Base-by-base conservation (phyloP, 2,888 invertebrate genomes). In the Drosophila yooni region DNA sequence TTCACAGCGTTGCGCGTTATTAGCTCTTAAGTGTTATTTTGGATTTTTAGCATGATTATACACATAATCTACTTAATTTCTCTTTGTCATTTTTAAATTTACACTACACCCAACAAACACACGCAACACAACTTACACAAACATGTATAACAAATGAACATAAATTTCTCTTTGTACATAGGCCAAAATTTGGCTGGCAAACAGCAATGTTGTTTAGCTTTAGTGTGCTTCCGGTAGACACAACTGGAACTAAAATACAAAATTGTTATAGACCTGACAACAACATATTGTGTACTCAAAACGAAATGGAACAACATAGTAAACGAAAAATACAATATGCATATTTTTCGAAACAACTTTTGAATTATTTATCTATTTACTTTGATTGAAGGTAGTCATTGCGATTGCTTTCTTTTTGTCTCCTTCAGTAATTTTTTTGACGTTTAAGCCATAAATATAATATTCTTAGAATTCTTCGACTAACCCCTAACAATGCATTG, bases 1-100 rank as follows among this genome's bases (percentile, higher is more conserved):
- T 79, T 79, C 70, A 73, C 66, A 66, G 48, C 56, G 53, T 50
- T 70, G 57, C 79, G 58, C 76, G 66, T 70, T 70, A 73, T 53
- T 84, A 86, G 78, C 29, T 69, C 25, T 36, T 82, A 85, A 78
- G 83, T 86, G 88, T 86, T 86, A 77, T 83, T 79, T 81, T 61
- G 46, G 53, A 64, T 58, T 65, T 58, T 58, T 59, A 61, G 33
- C 33, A 60, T 59, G 48, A 64, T 60, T 59, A 63, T 33, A 51
- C 31, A 29, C 21, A 38, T 31, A n/a, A 29, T 63, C 36, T 70
- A 38, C 56, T 66, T 76, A 67, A 74, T 68, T 75, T 74, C 51
- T 31, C 54, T 58, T 64, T 64, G 65, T 74, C 70, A 78, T 57
- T 53, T 73, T 65, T 66, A 53, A 51, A 68, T 15, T 66, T 53